These are phyloP conservation scores for Aphidius ervi DNA, from an alignment of 1,140 invertebrate genomes.

Conservation along the genomic window DNA sequence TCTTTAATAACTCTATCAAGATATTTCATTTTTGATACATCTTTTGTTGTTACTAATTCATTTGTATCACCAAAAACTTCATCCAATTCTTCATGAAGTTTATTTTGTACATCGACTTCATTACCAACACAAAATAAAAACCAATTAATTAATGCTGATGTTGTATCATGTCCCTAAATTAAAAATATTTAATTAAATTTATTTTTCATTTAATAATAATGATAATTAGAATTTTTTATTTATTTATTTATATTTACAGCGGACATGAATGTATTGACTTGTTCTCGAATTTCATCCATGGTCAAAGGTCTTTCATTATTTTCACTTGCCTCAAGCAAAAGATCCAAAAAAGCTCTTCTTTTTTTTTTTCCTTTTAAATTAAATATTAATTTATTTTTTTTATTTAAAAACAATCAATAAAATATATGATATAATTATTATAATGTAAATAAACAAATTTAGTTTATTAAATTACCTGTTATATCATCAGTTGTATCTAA, in stretches of 20 bases:
- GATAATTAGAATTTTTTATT: background rate
- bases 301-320: conserved; percentile 55
- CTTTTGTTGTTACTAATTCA: conserved; percentile 42
- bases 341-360: conserved; percentile 64
- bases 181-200: background rate
- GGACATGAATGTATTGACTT: conserved; percentile 77
- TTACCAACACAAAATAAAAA: conserved; percentile 55
- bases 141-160: conserved; percentile 58
- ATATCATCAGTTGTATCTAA: too few relatives aligned
- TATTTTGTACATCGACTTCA: conserved; percentile 59
- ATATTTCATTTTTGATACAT: conserved; percentile 56
- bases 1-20: conserved; percentile 65
- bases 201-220: background rate
- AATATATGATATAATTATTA: conserved; percentile 7
- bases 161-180: conserved; percentile 60
- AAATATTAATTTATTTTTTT: too few relatives aligned
- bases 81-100: conserved; percentile 60
- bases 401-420: too few relatives aligned
- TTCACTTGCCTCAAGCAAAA: conserved; percentile 60
- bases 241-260: conserved; percentile 52
- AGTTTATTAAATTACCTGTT: background rate
- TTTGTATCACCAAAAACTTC: conserved; percentile 52
- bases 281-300: conserved; percentile 65
- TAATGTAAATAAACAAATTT: background rate
- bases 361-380: conserved; percentile 40